Conservation (phyloP, 2,797 vertebrate genomes). For the Otolemur crassicaudatus region DNA sequence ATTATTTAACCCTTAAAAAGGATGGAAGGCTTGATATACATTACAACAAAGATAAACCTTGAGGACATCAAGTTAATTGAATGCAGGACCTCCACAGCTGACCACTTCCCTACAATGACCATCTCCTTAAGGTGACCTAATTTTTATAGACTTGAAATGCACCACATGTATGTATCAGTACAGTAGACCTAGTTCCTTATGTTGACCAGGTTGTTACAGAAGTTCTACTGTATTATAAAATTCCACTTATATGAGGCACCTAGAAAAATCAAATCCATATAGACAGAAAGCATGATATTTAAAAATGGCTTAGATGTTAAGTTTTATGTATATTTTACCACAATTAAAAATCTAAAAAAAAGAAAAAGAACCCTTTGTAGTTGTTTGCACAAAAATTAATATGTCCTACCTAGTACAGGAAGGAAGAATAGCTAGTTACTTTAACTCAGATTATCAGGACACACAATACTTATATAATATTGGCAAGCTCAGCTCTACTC, state of each 20-base stretch:
- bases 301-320: constrained; percentile 11
- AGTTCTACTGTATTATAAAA: background rate
- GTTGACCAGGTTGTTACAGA: no score
- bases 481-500: background rate
- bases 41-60: background rate
- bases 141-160: no score
- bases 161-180: no score
- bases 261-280: background rate
- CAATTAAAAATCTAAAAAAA: background rate
- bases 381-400: constrained; percentile 17
- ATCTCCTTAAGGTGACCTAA: no score
- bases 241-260: background rate
- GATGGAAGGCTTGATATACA: background rate
- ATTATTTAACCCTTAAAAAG: background rate
- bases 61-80: background rate
- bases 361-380: background rate
- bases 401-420: background rate
- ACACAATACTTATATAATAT: background rate
- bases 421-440: background rate
- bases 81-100: background rate
- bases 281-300: background rate
- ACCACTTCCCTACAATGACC: no score
- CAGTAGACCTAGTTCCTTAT: no score
- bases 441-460: constrained; percentile 6
- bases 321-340: background rate